Percentiles rank a stretch among this genome's conserved stretches.
Conservation (phyloP, 2,888 invertebrate species). For the Meiosimyza platycephala region DNA sequence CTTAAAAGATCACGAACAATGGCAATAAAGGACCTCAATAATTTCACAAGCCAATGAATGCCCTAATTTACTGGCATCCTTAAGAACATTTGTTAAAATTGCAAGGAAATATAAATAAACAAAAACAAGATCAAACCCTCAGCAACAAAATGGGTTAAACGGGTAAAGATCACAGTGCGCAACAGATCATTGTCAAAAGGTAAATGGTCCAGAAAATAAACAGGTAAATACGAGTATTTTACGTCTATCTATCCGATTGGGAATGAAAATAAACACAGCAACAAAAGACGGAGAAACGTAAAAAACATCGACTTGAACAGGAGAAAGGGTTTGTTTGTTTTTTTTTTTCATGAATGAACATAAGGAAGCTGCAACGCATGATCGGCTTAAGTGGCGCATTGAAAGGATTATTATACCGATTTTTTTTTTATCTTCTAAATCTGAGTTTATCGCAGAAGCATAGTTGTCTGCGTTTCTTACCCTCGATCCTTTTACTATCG, state of each 20-base stretch:
- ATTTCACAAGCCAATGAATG: conserved; percentile 56
- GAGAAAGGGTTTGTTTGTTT: conserved; percentile 2
- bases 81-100: background rate
- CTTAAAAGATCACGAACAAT: conserved; percentile 46
- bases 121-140: conserved; percentile 48
- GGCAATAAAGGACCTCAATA: conserved; percentile 54
- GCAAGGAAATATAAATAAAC: conserved; percentile 43
- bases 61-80: conserved; percentile 51
- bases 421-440: conserved; percentile 35
- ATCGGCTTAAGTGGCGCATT: conserved; percentile 67
- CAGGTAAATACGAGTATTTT: conserved; percentile 40
- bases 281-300: background rate
- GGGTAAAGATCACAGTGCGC: conserved; percentile 48
- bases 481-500: background rate
- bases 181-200: conserved; percentile 50
- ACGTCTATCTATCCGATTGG: conserved; percentile 28
- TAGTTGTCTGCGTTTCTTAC: background rate
- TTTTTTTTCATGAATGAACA: conserved; percentile 43
- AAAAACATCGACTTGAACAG: background rate
- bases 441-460: background rate
- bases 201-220: conserved; percentile 32
- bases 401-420: conserved; percentile 63
- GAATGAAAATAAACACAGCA: conserved; percentile 16
- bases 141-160: conserved; percentile 55
- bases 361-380: conserved; percentile 55